These are phyloP conservation scores for Nymphalis urticae DNA, from an alignment of 2,888 invertebrate genomes.

Conservation along the genomic window DNA sequence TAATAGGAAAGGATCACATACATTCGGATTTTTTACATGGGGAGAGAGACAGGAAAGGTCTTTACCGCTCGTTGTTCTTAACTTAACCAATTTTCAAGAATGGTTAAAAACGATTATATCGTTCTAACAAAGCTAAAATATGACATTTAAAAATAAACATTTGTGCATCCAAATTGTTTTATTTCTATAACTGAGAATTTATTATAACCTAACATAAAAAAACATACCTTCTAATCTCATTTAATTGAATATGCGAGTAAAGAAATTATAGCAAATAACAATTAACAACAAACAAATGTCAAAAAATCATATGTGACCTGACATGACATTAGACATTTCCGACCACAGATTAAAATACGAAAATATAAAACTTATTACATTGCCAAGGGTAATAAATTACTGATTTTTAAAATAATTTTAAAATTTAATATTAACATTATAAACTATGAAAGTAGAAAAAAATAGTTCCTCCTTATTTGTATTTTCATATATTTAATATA, in stretches of 20 bases:
- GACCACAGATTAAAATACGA: neutral
- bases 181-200: neutral
- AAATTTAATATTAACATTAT: no score
- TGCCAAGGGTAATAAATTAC: neutral
- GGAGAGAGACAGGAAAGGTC: conserved; percentile 52
- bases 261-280: neutral
- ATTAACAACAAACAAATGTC: conserved; percentile 1
- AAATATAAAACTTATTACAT: neutral
- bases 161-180: neutral
- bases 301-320: neutral
- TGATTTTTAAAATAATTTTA: neutral
- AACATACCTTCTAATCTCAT: neutral
- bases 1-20: conserved; percentile 44
- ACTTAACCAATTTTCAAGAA: conserved; percentile 49
- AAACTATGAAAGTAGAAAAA: neutral
- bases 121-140: conserved; percentile 38
- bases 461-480: neutral
- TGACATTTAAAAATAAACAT: conserved; percentile 5
- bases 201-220: neutral
- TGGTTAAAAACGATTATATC: conserved; percentile 54
- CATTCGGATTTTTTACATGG: conserved; percentile 62
- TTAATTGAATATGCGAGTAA: no score
- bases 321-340: neutral
- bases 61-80: conserved; percentile 53
- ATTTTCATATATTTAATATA: neutral